Base-by-base conservation (phyloP, 1,140 invertebrate species). In the Phortica variegata region DNA sequence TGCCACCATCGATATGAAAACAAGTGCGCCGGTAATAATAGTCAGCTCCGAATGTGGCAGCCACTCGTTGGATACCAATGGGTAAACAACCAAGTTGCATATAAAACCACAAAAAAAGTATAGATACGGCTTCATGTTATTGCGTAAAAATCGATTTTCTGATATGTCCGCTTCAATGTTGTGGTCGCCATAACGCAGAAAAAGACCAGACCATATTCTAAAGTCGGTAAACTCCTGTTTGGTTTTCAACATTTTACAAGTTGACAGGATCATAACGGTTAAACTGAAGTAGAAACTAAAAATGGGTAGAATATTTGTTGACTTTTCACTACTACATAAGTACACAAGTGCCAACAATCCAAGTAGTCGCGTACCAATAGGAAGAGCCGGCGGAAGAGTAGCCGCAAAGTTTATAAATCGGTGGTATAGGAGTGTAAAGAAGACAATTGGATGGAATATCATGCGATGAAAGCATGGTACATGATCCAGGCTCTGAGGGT, bases 41-140 rank as follows among this genome's bases (percentile, higher is more conserved):
- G 87, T 87, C 13, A 93, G 82, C 73, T 93, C 90, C 0, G 89
- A 91, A 62, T 90, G 87, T 0, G 88, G 87, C 3, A 90, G 84
- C 82, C 87, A 89, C 36, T 85, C 82, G 15, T 86, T 83, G 4
- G 87, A 81, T 37, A 91, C 85, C 13, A 90, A 72, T 0, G 90
- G 89, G 70, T 89, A 91, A 1, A 88, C 78, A 21, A 88, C 80
- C 12, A 92, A 77, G 78, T 90, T 88, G 0, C 86, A 58, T 2
- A 91, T 79, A 7, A 93, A 74, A 0, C 87, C 82, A 13, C 86
- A 61, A 60, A 93, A 92, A 74, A 87, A 93, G 31, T 89, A 84
- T 20, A 85, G 76, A 58, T 89, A 92, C 0, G 90, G 89, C 33
- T 85, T 86, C 17, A 92, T 73, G 61, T 91, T 90, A 58, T 91